Evolutionary conservation across 2,113 vertebrate genomes (phyloP).

Genomic region (Corythaixoides concolor): DNA sequence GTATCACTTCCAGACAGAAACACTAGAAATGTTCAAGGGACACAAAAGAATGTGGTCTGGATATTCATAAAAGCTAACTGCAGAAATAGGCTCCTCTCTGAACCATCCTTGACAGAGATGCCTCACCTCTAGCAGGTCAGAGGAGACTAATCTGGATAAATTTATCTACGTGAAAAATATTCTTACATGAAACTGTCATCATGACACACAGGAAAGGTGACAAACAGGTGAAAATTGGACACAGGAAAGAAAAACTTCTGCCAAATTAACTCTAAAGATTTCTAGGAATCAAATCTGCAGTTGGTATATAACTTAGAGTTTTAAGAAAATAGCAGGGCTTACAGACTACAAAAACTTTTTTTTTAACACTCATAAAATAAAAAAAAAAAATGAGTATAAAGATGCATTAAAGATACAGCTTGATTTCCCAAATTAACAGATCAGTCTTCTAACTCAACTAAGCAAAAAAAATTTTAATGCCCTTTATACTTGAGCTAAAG

Average conservation of each 20-base stretch:
- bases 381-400: background rate
- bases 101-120: background rate
- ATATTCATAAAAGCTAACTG: background rate
- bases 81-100: background rate
- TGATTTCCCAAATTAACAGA: background rate
- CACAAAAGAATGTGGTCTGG: background rate
- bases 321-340: background rate
- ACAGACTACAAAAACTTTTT: accelerated
- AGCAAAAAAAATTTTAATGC: background rate
- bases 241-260: background rate
- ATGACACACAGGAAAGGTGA: background rate
- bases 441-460: background rate
- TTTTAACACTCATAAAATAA: too few relatives aligned
- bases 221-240: background rate
- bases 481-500: background rate
- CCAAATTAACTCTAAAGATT: background rate
- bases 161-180: background rate
- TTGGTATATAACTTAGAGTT: background rate
- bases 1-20: background rate
- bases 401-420: background rate
- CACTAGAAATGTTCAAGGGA: background rate
- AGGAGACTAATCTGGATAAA: background rate
- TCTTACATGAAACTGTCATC: background rate
- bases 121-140: background rate
- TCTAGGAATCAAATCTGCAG: background rate